Conservation (phyloP, 2,888 invertebrate species). For the Eristalis arbustorum region DNA sequence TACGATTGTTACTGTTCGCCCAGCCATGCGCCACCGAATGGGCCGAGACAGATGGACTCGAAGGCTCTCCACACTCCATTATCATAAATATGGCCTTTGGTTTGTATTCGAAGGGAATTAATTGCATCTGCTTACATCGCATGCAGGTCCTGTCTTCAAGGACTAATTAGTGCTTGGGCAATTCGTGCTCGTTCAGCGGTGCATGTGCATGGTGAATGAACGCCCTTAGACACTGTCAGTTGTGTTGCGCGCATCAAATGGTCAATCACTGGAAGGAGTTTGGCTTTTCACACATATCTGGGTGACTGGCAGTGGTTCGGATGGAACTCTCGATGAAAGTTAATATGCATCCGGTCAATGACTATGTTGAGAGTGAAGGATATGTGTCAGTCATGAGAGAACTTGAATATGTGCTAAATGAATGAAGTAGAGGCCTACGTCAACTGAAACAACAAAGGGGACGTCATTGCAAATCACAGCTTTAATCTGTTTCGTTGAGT, state of each 20-base stretch:
- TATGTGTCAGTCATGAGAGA: background rate
- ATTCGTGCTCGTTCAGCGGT: conserved; percentile 42
- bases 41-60: conserved; percentile 43
- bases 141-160: conserved; percentile 46
- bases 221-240: conserved; percentile 24
- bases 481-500: no score
- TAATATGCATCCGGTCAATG: background rate
- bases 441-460: no score
- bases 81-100: conserved; percentile 64
- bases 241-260: background rate
- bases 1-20: conserved; percentile 55
- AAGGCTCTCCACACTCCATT: conserved; percentile 53
- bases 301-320: background rate
- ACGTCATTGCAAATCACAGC: no score
- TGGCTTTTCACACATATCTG: background rate
- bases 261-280: background rate
- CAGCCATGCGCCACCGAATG: conserved; percentile 12
- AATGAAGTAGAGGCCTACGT: no score
- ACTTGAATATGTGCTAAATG: no score
- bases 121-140: conserved; percentile 57
- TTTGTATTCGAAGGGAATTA: conserved; percentile 51
- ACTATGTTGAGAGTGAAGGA: background rate
- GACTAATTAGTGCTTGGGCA: conserved; percentile 42
- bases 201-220: background rate
- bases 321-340: background rate